Base-by-base conservation (phyloP, 1,140 invertebrate species). In the Trachymyrmex septentrionalis region DNA sequence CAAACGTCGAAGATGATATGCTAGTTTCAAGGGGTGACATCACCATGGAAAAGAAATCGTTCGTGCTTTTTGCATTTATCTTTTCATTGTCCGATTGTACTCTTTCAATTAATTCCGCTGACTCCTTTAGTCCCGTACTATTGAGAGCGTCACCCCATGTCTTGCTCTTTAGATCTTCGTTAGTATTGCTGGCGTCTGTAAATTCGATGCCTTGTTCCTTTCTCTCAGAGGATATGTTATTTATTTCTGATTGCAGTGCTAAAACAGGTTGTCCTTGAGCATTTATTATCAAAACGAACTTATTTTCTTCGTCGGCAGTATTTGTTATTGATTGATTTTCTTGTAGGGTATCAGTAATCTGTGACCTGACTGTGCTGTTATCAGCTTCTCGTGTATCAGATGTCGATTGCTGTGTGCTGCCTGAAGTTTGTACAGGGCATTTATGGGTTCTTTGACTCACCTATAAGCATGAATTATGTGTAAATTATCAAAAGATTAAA, bases 401-500 rank as follows among this genome's bases (percentile, higher is more conserved):
- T n/a, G 6, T 95, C 7, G 93, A 92, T 93, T 96, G 96, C 50
- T 96, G 92, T 1, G 96, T 94, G 24, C 93, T 95, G 55, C 96
- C 96, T 44, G 96, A 95, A 66, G 96, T 96, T 91, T 96, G 96
- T 14, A 95, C 94, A 71, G 95, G 95, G 93, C 97, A 98, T 94
- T 98, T 98, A 88, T 98, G 97, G 19, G 97, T 98, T 92, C 97
- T 96, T 94, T 97, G 97, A 80, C 97, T 98, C 9, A 98, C 96
- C 97, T 97, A 84, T 48, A 86, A 77, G 50, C 55, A 57, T 67
- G 59, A 57, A 81, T 72, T 19, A 24, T 73, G 3, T 73, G 0
- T 55, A 12, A 34, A 9, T 21, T 27, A 44, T 48, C 14, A 73
- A 21, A 59, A 21, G 30, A 44, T 3, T 2, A n/a, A 44, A 57